Conservation (phyloP, 2,888 invertebrate genomes). For the Caenorhabditis wallacei region DNA sequence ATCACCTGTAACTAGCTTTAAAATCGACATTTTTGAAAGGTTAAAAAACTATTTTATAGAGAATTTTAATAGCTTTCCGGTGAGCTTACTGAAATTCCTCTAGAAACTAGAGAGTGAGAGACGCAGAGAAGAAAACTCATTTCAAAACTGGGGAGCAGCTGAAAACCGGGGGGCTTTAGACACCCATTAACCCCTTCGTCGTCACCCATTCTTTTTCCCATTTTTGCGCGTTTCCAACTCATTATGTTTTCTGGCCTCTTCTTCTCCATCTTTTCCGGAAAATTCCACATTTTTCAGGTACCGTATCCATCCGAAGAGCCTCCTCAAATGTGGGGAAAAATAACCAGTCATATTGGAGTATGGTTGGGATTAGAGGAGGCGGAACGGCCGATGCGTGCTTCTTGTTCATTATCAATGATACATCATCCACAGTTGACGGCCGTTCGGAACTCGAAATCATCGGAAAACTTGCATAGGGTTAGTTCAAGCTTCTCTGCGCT, state of each 20-base stretch:
- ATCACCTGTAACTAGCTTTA: too few relatives aligned
- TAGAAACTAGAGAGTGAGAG: not conserved
- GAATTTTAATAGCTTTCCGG: too few relatives aligned
- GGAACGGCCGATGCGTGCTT: slow-evolving; percentile 75
- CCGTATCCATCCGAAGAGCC: not conserved
- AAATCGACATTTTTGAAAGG: too few relatives aligned
- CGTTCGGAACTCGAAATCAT: slow-evolving; percentile 74
- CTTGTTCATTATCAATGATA: slow-evolving; percentile 78
- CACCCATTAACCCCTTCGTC: slow-evolving; percentile 47
- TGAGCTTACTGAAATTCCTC: too few relatives aligned
- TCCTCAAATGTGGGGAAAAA: slow-evolving; percentile 80
- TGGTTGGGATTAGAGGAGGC: slow-evolving; percentile 79
- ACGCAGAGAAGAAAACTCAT: not conserved
- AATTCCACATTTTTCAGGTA: slow-evolving; percentile 9
- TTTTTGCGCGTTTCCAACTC: slow-evolving; percentile 1
- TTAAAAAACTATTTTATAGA: too few relatives aligned
- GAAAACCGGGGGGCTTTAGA: slow-evolving; percentile 48
- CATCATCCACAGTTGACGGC: slow-evolving; percentile 71
- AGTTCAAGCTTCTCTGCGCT: not conserved
- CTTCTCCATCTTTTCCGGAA: not conserved
- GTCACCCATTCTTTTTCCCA: slow-evolving; percentile 8
- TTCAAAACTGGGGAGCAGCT: slow-evolving; percentile 16
- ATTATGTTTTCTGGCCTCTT: slow-evolving; percentile 1
- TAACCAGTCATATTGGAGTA: slow-evolving; percentile 80
- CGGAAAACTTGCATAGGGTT: slow-evolving; percentile 79